Conservation (phyloP, 2,113 vertebrate genomes). For the Phyllopteryx taeniolatus region DNA sequence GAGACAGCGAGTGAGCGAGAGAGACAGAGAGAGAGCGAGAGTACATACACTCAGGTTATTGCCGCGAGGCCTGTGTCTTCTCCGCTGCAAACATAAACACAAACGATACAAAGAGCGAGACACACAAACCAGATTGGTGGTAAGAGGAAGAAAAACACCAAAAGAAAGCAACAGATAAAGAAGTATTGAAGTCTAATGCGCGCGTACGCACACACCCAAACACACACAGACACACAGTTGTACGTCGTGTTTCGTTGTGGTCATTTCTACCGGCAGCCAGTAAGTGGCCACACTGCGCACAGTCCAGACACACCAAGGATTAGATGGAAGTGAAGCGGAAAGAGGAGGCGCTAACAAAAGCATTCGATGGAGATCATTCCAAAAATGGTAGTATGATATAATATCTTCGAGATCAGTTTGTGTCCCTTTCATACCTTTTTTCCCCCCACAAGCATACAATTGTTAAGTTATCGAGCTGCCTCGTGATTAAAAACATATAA, state of each 20-base stretch:
- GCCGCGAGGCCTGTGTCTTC: slow-evolving; percentile 69
- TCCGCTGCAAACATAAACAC: slow-evolving; percentile 68
- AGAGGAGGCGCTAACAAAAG: not conserved
- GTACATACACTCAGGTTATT: slow-evolving; percentile 75
- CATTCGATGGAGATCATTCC: not conserved
- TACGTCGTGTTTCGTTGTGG: not conserved
- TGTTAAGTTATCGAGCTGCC: not conserved
- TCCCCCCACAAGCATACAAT: not conserved
- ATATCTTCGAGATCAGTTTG: not conserved
- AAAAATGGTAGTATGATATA: not conserved
- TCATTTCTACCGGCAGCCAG: not conserved
- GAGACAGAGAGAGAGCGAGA: slow-evolving; percentile 11
- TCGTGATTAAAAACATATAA: not conserved
- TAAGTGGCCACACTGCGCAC: slow-evolving; percentile 48
- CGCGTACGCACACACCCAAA: slow-evolving; percentile 36
- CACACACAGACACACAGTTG: slow-evolving; percentile 28
- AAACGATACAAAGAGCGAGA: slow-evolving; percentile 49
- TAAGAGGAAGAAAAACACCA: slow-evolving; percentile 1
- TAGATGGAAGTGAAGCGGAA: slow-evolving; percentile 37
- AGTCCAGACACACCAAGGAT: slow-evolving; percentile 73
- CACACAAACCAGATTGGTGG: slow-evolving; percentile 17
- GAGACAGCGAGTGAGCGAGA: slow-evolving; percentile 11
- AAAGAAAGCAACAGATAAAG: slow-evolving; percentile 15
- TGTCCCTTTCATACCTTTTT: not conserved
- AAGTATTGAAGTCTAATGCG: slow-evolving; percentile 22